Percentiles rank a stretch among this genome's conserved stretches.
These are phyloP conservation scores for Telmatherina bonti DNA, from an alignment of 2,797 vertebrate species.

Conservation along the genomic window DNA sequence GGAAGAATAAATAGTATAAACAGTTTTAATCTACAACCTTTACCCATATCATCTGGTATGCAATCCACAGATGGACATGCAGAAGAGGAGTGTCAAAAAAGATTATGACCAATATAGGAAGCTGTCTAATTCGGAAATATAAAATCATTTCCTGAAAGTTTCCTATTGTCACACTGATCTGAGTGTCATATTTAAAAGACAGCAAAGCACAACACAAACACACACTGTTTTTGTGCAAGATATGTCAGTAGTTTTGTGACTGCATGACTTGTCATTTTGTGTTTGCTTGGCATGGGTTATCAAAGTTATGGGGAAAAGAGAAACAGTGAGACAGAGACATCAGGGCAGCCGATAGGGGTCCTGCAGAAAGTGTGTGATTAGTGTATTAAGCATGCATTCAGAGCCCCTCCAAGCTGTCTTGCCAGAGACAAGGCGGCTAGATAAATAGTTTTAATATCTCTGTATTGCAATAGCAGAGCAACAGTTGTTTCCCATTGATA, in stretches of 20 bases:
- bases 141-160: constrained; percentile 46
- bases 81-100: constrained; percentile 48
- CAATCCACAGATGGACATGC: constrained; percentile 56
- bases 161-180: constrained; percentile 32
- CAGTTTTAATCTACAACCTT: neutral
- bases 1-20: no score
- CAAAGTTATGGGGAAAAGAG: constrained; percentile 60
- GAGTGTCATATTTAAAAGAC: constrained; percentile 23
- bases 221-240: constrained; percentile 29
- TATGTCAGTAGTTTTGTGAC: constrained; percentile 38
- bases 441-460: constrained; percentile 84
- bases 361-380: constrained; percentile 75
- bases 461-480: constrained; percentile 72
- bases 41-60: constrained; percentile 34
- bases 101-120: constrained; percentile 50
- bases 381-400: constrained; percentile 77
- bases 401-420: constrained; percentile 73
- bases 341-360: constrained; percentile 59
- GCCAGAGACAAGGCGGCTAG: constrained; percentile 58
- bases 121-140: constrained; percentile 55
- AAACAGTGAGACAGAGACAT: constrained; percentile 55
- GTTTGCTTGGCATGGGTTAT: constrained; percentile 46
- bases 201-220: constrained; percentile 8
- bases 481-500: constrained; percentile 79
- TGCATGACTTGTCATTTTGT: constrained; percentile 46